Conservation (phyloP, 2,113 vertebrate genomes). For the Myotis lucifugus region DNA sequence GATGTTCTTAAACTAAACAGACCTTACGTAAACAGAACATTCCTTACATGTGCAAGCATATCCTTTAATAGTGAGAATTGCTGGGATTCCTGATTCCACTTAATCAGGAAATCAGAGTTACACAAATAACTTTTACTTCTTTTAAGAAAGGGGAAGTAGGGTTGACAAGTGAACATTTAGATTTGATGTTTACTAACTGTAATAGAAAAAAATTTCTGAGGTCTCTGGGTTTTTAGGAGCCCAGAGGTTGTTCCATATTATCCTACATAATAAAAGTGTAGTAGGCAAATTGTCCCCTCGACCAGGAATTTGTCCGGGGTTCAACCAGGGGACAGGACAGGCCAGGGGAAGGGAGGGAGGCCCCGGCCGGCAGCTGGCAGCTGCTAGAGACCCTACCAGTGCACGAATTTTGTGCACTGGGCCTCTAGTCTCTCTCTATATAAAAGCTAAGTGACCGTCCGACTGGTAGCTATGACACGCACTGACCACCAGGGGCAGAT, state of each 20-base stretch:
- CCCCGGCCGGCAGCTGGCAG: no score
- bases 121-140: constrained; percentile 64
- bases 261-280: no score
- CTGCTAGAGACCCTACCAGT: no score
- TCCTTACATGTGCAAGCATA: constrained; percentile 6
- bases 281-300: no score
- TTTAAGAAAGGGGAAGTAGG: constrained; percentile 2
- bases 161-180: not conserved
- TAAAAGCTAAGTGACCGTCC: no score
- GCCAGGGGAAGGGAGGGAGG: no score
- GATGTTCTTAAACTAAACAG: constrained; percentile 34
- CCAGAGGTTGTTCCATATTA: constrained; percentile 13
- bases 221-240: constrained; percentile 62
- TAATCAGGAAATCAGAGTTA: constrained; percentile 57
- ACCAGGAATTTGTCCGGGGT: no score
- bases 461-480: no score
- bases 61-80: constrained; percentile 5
- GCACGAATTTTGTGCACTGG: no score
- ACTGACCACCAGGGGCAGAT: no score
- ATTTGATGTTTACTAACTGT: constrained; percentile 45
- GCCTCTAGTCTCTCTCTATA: no score
- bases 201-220: constrained; percentile 46
- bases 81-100: constrained; percentile 24
- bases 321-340: no score
- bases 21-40: not conserved